phyloP scores from a whole-genome alignment of 1,140 invertebrate species.

The Pseudomyrmex gracilis region DNA sequence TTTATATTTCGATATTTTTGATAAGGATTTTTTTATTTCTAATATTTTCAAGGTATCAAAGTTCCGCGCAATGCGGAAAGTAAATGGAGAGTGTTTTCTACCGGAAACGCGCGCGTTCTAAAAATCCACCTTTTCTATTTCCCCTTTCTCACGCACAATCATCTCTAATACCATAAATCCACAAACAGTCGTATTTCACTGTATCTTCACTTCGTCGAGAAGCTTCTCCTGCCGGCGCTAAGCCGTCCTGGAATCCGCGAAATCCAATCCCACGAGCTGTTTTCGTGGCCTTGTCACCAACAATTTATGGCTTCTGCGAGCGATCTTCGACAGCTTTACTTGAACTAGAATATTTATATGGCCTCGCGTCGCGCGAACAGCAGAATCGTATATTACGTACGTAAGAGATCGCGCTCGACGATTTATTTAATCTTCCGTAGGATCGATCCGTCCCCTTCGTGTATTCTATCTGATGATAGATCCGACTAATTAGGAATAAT shows the following conservation, averaged over 20 bases:
- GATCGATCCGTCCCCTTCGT: conserved; percentile 59
- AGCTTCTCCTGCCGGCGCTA: conserved; percentile 22
- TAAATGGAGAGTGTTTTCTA: background rate
- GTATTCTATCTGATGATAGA: conserved; percentile 54
- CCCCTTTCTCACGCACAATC: background rate
- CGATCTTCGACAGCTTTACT: conserved; percentile 51
- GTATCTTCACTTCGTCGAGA: background rate
- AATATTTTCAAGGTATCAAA: too few relatives aligned
- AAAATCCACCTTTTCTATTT: conserved; percentile 3
- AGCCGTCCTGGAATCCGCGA: conserved; percentile 41
- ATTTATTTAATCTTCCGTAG: conserved; percentile 18
- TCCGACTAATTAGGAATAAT: conserved; percentile 79
- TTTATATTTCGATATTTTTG: too few relatives aligned
- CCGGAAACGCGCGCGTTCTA: background rate
- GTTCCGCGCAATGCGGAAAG: background rate
- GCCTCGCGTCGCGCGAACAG: conserved; percentile 16
- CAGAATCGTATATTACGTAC: conserved; percentile 19
- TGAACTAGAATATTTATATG: conserved; percentile 55
- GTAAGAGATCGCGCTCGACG: background rate
- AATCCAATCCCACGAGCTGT: conserved; percentile 52
- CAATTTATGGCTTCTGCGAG: conserved; percentile 57
- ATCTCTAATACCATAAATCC: conserved; percentile 23
- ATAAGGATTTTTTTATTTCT: too few relatives aligned
- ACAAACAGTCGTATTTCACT: conserved; percentile 42
- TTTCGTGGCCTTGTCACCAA: conserved; percentile 45